These are phyloP conservation scores for Steinernema khuongi DNA, from an alignment of 1,140 invertebrate species.

Conservation along the genomic window DNA sequence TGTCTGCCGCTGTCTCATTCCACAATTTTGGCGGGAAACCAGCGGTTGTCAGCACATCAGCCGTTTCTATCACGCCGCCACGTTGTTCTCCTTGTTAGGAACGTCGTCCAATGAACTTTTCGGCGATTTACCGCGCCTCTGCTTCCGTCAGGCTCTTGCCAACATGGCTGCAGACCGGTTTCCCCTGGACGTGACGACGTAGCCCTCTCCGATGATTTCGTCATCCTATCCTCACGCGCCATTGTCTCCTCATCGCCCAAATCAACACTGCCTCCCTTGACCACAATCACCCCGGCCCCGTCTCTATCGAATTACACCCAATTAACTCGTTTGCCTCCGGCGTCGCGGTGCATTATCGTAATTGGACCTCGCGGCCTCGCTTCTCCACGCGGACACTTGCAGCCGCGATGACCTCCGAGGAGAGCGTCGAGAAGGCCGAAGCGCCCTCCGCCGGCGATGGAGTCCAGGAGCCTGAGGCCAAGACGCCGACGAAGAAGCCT, in stretches of 20 bases:
- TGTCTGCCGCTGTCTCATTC: too few relatives aligned
- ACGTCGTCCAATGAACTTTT: background rate
- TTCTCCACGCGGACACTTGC: background rate
- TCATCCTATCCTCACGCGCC: background rate
- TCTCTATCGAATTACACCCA: background rate
- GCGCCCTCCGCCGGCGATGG: background rate
- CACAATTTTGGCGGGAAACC: background rate
- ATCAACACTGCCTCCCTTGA: background rate
- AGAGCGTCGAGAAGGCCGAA: background rate
- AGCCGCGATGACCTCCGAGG: background rate
- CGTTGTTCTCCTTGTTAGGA: background rate
- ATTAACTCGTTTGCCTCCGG: background rate
- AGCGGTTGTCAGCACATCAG: background rate
- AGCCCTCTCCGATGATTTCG: too few relatives aligned
- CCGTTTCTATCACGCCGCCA: background rate
- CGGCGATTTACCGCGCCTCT: background rate
- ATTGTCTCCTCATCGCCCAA: background rate
- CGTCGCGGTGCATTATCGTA: background rate
- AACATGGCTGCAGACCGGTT: background rate
- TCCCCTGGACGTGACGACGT: background rate
- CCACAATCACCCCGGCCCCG: background rate
- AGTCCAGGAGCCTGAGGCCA: constrained; percentile 15
- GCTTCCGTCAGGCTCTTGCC: background rate
- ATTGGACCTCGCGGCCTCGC: background rate
- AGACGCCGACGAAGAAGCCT: constrained; percentile 8